Evolutionary conservation across 2,888 invertebrate species (phyloP).

Genomic region (Tachina fera): DNA sequence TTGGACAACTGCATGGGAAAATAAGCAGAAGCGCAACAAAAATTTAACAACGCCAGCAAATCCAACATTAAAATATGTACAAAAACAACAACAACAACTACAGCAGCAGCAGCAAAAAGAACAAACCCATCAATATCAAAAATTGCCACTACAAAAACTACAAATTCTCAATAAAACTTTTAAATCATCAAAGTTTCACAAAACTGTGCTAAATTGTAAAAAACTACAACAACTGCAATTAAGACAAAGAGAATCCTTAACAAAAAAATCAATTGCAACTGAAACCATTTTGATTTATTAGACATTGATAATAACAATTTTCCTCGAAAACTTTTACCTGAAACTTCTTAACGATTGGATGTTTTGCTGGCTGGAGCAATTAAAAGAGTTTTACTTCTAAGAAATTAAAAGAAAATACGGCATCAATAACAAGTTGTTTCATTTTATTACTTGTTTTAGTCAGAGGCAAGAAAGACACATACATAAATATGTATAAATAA

Average conservation of each 20-base stretch:
- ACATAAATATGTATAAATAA: no score
- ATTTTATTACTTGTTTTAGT: not conserved
- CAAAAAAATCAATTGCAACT: slow-evolving; percentile 27
- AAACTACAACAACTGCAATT: slow-evolving; percentile 36
- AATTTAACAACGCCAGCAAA: slow-evolving; percentile 14
- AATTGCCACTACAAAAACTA: slow-evolving; percentile 46
- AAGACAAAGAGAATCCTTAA: slow-evolving; percentile 3
- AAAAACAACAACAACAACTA: slow-evolving; percentile 12
- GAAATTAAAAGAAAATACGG: slow-evolving; percentile 16
- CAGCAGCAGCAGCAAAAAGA: slow-evolving; percentile 40
- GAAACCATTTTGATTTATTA: slow-evolving; percentile 45
- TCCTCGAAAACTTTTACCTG: not conserved
- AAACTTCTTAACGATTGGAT: no score
- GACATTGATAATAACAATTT: not conserved
- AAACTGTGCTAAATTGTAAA: slow-evolving; percentile 52
- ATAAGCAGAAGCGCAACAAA: slow-evolving; percentile 7
- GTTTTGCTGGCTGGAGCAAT: not conserved
- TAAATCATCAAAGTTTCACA: slow-evolving; percentile 52
- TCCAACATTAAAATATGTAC: slow-evolving; percentile 40
- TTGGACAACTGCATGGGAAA: slow-evolving; percentile 28
- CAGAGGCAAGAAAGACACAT: not conserved
- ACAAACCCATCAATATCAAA: slow-evolving; percentile 25
- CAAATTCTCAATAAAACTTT: slow-evolving; percentile 46
- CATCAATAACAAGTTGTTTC: slow-evolving; percentile 72
- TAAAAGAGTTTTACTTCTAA: not conserved